Conservation (phyloP, 1,140 invertebrate genomes). For the Drosophila kurseongensis region DNA sequence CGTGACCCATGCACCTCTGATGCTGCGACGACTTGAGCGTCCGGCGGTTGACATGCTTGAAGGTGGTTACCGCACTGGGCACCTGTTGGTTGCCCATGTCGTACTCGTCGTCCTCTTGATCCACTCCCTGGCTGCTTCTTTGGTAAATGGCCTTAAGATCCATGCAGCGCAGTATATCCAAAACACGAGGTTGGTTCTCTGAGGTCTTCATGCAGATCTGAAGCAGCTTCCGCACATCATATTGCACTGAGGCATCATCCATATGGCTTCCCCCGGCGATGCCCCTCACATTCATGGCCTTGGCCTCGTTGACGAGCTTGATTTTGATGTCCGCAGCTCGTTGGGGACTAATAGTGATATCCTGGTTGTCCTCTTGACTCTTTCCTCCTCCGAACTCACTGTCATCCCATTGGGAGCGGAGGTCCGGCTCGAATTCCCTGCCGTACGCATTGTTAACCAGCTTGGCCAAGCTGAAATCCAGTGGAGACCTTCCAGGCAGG, state of each 20-base stretch:
- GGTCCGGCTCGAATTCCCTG: slow-evolving; percentile 74
- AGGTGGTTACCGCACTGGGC: slow-evolving; percentile 75
- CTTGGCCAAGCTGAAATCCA: slow-evolving; percentile 80
- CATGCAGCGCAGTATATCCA: slow-evolving; percentile 80
- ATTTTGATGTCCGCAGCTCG: slow-evolving; percentile 78
- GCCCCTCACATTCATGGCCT: slow-evolving; percentile 81
- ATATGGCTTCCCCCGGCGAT: slow-evolving; percentile 57
- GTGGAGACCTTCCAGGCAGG: slow-evolving; percentile 67
- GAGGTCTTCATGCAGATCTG: slow-evolving; percentile 81
- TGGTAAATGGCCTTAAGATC: slow-evolving; percentile 81
- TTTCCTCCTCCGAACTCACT: slow-evolving; percentile 38
- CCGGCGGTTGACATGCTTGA: slow-evolving; percentile 73
- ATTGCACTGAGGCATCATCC: slow-evolving; percentile 72
- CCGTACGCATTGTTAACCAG: slow-evolving; percentile 76
- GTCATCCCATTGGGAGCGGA: slow-evolving; percentile 79
- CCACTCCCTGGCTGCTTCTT: slow-evolving; percentile 45
- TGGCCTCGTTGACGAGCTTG: slow-evolving; percentile 79
- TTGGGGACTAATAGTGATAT: slow-evolving; percentile 75
- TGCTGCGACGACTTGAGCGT: slow-evolving; percentile 75
- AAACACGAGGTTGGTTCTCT: slow-evolving; percentile 61
- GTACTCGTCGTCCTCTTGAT: slow-evolving; percentile 72
- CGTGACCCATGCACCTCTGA: slow-evolving; percentile 73
- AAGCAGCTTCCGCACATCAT: slow-evolving; percentile 73
- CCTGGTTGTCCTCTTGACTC: slow-evolving; percentile 57
- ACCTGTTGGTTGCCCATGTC: slow-evolving; percentile 82